Evolutionary conservation across 2,888 invertebrate species (phyloP), one percentile per base, ranked within the genome.

Genomic region (Dolomedes plantarius): DNA sequence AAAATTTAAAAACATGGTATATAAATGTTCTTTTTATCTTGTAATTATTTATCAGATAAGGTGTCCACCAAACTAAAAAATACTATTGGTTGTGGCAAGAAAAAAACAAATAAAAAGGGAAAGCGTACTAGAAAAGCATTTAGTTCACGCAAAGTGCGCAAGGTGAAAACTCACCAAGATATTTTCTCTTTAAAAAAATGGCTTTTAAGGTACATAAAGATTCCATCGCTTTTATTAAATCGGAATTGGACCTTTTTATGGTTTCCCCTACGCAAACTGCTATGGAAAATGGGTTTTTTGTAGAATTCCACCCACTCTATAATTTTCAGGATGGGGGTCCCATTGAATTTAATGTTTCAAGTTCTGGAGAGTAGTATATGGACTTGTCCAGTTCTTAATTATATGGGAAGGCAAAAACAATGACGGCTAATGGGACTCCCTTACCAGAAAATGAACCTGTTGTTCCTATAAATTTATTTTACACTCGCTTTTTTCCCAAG

Each of bases 261-360:
- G 19, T 80, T 23, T 64, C 76, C n/a, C n/a, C 36, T 3, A 86
- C 75, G 16, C 80, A 80, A 39, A 75, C 72, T 1, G 39, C 36
- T 13, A 65, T 76, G 28, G 68, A 76, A 71, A 31, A n/a, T n/a
- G 76, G 77, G 1, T 72, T 81, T 13, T 81, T 77, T 81, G 46
- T 81, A 0, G 68, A 87, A 68, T 81, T 62, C 62, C 68, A 86
- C 64, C 77, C 81, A 5, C 29, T 87, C 0, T 76, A 87, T 3
- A 73, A 81, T 19, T 69, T 82, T 13, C 69, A 39, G 19, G 81
- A 87, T 62, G 65, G 75, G 13, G 41, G 76, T 0, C 75, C 86
- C n/a, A 62, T 77, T 3, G 77, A 81, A 67, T 87, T 81, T 73
- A 56, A 41, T 27, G 36, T 81, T 27, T 77, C 64, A 11, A 73